Evolutionary conservation across 1,140 invertebrate genomes (phyloP), one percentile per base, ranked within the genome.

Genomic region (Hylaeus anthracinus): DNA sequence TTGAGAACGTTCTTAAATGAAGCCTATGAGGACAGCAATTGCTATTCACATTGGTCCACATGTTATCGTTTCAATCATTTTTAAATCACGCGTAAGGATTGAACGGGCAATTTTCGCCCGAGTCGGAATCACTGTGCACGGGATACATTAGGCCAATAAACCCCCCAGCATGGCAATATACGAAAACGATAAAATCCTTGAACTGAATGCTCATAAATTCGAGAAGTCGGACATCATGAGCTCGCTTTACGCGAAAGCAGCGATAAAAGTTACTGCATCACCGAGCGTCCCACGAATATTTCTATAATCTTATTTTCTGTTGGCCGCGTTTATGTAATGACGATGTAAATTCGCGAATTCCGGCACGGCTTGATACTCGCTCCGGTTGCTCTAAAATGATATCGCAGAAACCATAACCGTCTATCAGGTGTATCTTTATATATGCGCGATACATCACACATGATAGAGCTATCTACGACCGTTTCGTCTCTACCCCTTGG

Each of bases 271-370:
- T 56, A 70, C 37, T 41, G 37, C 37, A 37, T 9, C 14, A 0
- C 5, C 1, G 39, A n/a, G 1, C 15, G 6, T 15, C 14, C 1
- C 1, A 9, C 15, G 61, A 67, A 6, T 51, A 61, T 53, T 60
- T 75, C 67, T 75, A 61, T 39, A 61, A 55, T 14, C 55, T 37
- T 60, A 45, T 48, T 79, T 72, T 45, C 37, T 9, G 15, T 60
- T 53, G 41, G 51, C 45, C 10, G 26, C 39, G 3, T 55, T 72
- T 5, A 15, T 5, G 43, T 45, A 67, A 67, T 64, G 41, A 55
- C 60, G 58, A 72, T 79, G 60, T 65, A 72, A 79, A 79, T 79
- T 72, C 67, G 45, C 10, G 37, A 80, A 60, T 74, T 60, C 15
- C 55, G 5, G 43, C 48, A 3, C 4, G 15, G 43, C 45, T 61